phyloP scores from a whole-genome alignment of 2,113 vertebrate genomes.

The Protomyctophum bolini region DNA sequence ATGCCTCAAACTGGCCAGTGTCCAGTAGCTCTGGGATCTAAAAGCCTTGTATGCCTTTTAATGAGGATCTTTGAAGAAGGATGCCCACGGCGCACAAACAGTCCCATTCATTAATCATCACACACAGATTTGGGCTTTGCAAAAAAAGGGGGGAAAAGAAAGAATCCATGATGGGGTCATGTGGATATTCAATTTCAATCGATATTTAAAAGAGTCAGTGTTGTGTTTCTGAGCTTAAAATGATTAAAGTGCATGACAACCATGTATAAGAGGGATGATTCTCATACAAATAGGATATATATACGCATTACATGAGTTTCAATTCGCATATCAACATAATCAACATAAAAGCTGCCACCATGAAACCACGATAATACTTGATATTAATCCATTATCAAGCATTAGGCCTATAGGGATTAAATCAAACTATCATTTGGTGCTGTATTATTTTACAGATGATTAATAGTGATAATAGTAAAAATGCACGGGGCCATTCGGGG shows the following conservation, averaged over 20 bases:
- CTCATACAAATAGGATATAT: slow-evolving; percentile 11
- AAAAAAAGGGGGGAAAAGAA: slow-evolving; percentile 19
- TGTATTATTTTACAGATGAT: slow-evolving; percentile 26
- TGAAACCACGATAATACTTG: slow-evolving; percentile 59
- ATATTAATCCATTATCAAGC: slow-evolving; percentile 53
- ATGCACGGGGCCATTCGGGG: slow-evolving; percentile 5
- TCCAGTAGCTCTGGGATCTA: slow-evolving; percentile 39
- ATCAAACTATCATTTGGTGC: slow-evolving; percentile 36
- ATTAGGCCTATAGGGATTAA: slow-evolving; percentile 56
- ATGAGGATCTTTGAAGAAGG: slow-evolving; percentile 63
- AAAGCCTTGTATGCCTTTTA: slow-evolving; percentile 45
- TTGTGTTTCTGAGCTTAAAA: slow-evolving; percentile 41
- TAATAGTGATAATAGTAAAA: slow-evolving; percentile 20
- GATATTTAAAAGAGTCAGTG: slow-evolving; percentile 40
- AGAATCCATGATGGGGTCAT: slow-evolving; percentile 50
- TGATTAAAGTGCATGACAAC: slow-evolving; percentile 46
- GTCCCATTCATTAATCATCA: slow-evolving; percentile 62
- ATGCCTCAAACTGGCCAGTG: slow-evolving; percentile 41
- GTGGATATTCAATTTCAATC: slow-evolving; percentile 53
- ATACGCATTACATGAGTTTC: slow-evolving; percentile 59
- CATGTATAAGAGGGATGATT: slow-evolving; percentile 13
- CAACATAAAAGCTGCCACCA: slow-evolving; percentile 68
- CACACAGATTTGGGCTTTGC: slow-evolving; percentile 42
- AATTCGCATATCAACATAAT: slow-evolving; percentile 71
- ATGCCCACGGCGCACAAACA: slow-evolving; percentile 60